Evolutionary conservation across 2,797 vertebrate genomes (phyloP), one percentile per base, ranked within the genome.

Genomic region (Rhinichthys osculus): DNA sequence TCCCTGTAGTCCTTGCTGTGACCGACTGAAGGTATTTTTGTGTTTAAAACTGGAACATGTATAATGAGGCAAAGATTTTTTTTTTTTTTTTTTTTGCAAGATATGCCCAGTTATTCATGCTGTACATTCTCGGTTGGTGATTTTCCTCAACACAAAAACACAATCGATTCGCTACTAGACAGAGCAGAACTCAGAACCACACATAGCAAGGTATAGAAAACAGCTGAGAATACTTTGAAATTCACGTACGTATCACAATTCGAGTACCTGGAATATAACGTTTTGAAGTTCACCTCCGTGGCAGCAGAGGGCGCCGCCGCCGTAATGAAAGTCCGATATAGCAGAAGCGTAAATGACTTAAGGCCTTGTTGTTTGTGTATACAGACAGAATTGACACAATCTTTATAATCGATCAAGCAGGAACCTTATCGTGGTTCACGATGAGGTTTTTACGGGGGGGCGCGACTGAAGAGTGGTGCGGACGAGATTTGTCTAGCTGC

Each of bases 171-270:
- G 83, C 77, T 44, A 77, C 79, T 62, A 62, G 78, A 87, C 88
- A 83, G 89, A 87, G 85, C 86, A 88, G 88, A 91, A 89, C 86
- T 88, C 86, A 87, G 87, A 88, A 91, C 82, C 81, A 88, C 88
- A 74, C 73, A 74, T n/a, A 86, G 84, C 27, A 78, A 86, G 30
- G 47, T 78, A 87, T 54, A 78, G 59, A 88, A 85, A 78, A 87
- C 76, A 76, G 67, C 82, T 83, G 69, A 71, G 82, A 81, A 62
- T 77, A 83, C 84, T 88, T 69, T 62, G 72, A 84, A 83, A 73
- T 85, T 67, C 72, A 71, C 83, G 67, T 7, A 44, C 57, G 62
- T 66, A 79, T 86, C 78, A 74, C 67, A 76, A 69, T 77, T 72
- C 5, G 17, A 86, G 69, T 86, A 90, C 84, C 85, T 81, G 64